Base-by-base conservation (phyloP, 2,888 invertebrate species). In the Stenodema calcarata region DNA sequence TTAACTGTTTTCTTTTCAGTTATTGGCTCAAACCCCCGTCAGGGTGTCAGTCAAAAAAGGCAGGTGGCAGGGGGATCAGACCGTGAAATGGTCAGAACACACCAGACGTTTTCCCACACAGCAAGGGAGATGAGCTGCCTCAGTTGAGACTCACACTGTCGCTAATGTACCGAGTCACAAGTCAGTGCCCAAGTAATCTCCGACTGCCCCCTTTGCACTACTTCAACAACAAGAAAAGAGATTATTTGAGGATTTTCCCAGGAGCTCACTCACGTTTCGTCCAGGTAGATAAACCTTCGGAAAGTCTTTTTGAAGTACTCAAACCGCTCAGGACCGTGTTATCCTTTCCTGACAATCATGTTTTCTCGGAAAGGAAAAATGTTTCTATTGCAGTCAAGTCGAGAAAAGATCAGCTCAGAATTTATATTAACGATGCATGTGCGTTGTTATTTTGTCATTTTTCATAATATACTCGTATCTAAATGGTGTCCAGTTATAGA, bases 101-200 rank as follows among this genome's bases (percentile, higher is more conserved):
- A 23, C 69, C 30, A 30, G 73, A 28, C 14, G 30, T n/a, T 41
- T 41, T 73, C 35, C 73, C 35, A 73, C 30, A 73, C 35, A 73
- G 18, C 54, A 35, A 7, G 18, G 35, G 23, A 18, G 73, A 73
- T 73, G 73, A 73, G 73, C 73, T 41, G 73, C 35, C 73, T 73
- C 18, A 30, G 70, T 30, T 11, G 70, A 30, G 70, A 18, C 18
- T 70, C 28, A 7, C 73, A 41, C 14, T 73, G 73, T 73, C 73
- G 73, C 16, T 78, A 78, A 44, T 78, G 78, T 42, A 41, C 78
- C 78, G 47, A 78, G 78, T 78, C 78, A 78, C 78, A 78, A 78
- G 78, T 78, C 78, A 78, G 44, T 44, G 44, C 78, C 78, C 78
- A 44, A 42, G 16, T 44, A 78, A 78, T 78, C 42, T 44, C 16